Percentiles rank a stretch among this genome's conserved stretches.
phyloP scores from a whole-genome alignment of 2,888 invertebrate genomes.

The Drosophila nr. perissopoda region DNA sequence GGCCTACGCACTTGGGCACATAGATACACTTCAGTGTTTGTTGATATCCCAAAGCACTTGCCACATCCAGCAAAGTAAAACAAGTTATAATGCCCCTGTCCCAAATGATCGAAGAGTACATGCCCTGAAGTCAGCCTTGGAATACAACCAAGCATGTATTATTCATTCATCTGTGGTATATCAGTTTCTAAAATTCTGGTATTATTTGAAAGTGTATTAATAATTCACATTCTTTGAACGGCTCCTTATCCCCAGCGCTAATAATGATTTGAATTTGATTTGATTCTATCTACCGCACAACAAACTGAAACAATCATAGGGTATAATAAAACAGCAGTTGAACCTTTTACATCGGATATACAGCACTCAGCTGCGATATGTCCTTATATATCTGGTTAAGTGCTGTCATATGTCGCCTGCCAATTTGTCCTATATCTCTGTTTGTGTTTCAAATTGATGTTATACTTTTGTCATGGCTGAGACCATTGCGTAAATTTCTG shows the following conservation, averaged over 20 bases:
- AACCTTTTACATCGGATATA: neutral
- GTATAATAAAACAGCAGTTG: conserved; percentile 6
- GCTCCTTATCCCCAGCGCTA: neutral
- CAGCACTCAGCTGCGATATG: conserved; percentile 10
- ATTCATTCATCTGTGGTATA: neutral
- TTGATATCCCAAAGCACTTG: conserved; percentile 43
- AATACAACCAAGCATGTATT: neutral
- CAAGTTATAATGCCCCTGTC: neutral
- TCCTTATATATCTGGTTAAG: conserved; percentile 49
- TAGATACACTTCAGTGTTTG: conserved; percentile 45
- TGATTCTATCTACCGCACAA: neutral
- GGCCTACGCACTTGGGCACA: conserved; percentile 15
- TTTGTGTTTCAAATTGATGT: conserved; percentile 57
- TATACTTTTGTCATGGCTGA: conserved; percentile 34
- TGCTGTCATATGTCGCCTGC: conserved; percentile 65
- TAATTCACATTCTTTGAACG: neutral
- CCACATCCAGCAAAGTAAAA: conserved; percentile 41
- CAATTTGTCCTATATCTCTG: conserved; percentile 23
- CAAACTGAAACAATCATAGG: neutral
- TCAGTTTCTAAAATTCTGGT: neutral
- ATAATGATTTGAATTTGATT: neutral
- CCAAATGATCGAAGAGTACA: neutral
- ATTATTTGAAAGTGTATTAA: neutral
- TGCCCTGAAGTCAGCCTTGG: conserved; percentile 6
- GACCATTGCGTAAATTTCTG: conserved; percentile 23